These are phyloP conservation scores for Zygothrica quintamaculata DNA, from an alignment of 2,888 invertebrate genomes.

Conservation along the genomic window DNA sequence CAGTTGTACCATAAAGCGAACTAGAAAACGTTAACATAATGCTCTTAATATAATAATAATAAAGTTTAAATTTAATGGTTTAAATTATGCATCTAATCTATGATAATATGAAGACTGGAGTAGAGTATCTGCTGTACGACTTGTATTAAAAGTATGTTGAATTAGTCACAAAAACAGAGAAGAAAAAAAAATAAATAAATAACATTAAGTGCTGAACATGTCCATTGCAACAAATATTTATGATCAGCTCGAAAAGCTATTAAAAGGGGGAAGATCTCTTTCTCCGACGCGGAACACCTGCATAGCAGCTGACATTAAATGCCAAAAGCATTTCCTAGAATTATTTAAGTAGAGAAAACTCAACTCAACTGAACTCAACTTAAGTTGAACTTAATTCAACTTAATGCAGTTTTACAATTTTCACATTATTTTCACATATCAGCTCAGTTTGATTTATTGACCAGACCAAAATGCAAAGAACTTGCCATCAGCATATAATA, in stretches of 20 bases:
- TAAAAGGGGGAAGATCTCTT: neutral
- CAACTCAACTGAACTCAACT: too few species aligned
- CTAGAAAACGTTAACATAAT: too few species aligned
- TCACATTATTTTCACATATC: constrained; percentile 39
- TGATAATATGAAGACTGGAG: neutral
- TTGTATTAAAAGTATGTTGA: neutral
- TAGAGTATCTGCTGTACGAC: neutral
- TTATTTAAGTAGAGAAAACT: constrained; percentile 45
- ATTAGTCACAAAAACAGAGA: constrained; percentile 35
- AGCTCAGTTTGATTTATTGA: constrained; percentile 68
- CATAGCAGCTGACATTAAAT: constrained; percentile 29
- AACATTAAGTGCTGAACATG: constrained; percentile 10
- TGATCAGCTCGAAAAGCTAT: constrained; percentile 25
- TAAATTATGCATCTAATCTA: neutral
- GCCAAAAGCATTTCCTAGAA: constrained; percentile 49
- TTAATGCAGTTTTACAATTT: constrained; percentile 6
- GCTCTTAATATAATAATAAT: constrained; percentile 2
- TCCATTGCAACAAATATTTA: constrained; percentile 4
- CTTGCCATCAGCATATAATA: constrained; percentile 49
- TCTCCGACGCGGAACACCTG: constrained; percentile 49
- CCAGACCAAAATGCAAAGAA: constrained; percentile 57
- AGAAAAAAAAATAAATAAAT: too few species aligned
- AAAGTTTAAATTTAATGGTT: too few species aligned
- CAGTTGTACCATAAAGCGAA: too few species aligned
- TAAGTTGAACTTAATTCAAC: too few species aligned